Base-by-base conservation (phyloP, 2,888 invertebrate species). In the Meteorus colon region DNA sequence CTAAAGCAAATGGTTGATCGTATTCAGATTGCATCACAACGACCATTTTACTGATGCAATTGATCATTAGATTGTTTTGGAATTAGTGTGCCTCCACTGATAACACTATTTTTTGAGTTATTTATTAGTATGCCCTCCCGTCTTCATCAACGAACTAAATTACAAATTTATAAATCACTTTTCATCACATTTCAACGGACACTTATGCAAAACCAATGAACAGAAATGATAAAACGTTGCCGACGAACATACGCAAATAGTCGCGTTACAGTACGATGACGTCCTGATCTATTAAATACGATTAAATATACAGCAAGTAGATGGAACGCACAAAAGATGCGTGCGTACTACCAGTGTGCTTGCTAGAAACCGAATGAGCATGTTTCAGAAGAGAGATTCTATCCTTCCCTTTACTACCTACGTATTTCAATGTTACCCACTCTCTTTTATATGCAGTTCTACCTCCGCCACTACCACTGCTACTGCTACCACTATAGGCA, bases 1-100 rank as follows among this genome's bases (percentile, higher is more conserved):
- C 88, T 84, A 84, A 81, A 79, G 87, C 84, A 31, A 82, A 79
- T 74, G 85, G 83, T 67, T 87, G 84, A 70, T 85, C 84, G 79
- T 87, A 88, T 73, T 86, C 84, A 71, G 86, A 80, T 73, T 87
- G 82, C 87, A 88, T 87, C 62, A 84, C 87, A 77, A 88, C 79
- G 76, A 87, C 87, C 88, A 88, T 88, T 78, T 60, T 81, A 80
- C 78, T 59, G 72, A 74, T 70, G 19, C 37, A 70, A 70, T 65
- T 34, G 34, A 34, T 41, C 31, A n/a, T n/a, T 62, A 4, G 12
- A 62, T 16, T 27, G 1, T 62, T 5, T 31, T 29, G 5, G 27
- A 31, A 14, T 62, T 29, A 31, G 14, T 62, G 8, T n/a, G n/a
- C 48, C 16, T 3, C 3, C 55, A 55, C 55, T 55, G n/a, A 48